phyloP scores from a whole-genome alignment of 2,113 vertebrate genomes.

The Apaloderma vittatum region DNA sequence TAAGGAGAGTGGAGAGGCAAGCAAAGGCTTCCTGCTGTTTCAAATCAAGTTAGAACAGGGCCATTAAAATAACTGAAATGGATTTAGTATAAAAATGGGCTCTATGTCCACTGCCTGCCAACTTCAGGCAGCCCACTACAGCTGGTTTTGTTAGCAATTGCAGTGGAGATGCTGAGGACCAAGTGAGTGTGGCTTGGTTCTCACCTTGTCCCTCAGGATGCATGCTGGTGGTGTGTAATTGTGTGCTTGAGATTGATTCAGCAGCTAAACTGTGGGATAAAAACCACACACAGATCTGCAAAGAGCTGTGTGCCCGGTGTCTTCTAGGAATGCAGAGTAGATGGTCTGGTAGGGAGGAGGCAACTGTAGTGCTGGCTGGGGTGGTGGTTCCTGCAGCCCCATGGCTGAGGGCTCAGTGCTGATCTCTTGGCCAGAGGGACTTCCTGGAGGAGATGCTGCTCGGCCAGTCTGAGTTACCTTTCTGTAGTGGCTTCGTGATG shows the following conservation, averaged over 20 bases:
- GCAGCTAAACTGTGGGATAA: not conserved
- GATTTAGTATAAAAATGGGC: not conserved
- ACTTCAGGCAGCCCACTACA: not conserved
- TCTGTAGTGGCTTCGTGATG: not conserved
- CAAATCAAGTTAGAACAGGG: not conserved
- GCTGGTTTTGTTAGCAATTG: not conserved
- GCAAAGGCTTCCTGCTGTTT: conserved; percentile 13
- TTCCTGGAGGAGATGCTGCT: not conserved
- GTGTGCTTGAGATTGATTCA: not conserved
- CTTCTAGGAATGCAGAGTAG: not conserved
- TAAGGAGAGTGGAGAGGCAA: not conserved
- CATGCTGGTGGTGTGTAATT: accelerated
- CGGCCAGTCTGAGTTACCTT: not conserved
- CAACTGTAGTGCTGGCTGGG: not conserved
- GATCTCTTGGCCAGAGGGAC: not conserved
- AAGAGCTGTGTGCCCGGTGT: not conserved
- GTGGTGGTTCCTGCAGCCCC: not conserved
- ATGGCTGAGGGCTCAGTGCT: not conserved
- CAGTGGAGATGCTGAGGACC: not conserved
- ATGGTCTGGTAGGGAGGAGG: not conserved
- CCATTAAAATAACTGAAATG: not conserved
- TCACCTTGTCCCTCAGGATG: not conserved
- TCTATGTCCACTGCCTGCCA: not conserved
- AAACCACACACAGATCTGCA: not conserved
- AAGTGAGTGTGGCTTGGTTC: not conserved